These are phyloP conservation scores for Perdita meconis DNA, from an alignment of 2,888 invertebrate genomes.

Conservation along the genomic window DNA sequence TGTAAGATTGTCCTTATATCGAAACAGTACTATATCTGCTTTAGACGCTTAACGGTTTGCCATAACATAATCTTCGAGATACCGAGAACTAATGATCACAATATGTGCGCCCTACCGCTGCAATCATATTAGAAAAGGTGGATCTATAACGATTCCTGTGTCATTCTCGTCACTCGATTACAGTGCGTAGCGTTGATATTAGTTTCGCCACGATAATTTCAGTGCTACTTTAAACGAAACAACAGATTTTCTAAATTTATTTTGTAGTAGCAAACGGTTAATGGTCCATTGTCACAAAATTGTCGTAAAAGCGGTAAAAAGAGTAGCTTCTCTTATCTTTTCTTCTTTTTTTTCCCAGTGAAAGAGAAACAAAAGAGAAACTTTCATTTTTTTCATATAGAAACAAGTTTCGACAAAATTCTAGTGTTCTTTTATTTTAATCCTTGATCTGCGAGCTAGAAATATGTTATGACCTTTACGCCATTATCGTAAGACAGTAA, in stretches of 20 bases:
- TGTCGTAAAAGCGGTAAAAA: conserved; percentile 26
- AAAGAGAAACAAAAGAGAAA: conserved; percentile 14
- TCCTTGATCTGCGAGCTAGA: neutral
- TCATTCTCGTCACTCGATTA: no score
- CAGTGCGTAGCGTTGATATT: conserved; percentile 18
- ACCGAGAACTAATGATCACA: no score
- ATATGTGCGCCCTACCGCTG: no score
- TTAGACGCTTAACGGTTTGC: no score
- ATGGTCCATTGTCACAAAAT: conserved; percentile 35
- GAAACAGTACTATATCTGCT: no score
- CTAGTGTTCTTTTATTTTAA: neutral
- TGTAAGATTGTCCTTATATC: no score
- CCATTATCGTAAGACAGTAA: neutral
- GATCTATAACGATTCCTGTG: no score
- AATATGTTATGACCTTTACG: neutral
- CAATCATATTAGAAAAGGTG: no score
- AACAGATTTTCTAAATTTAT: neutral
- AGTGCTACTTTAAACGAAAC: conserved; percentile 11
- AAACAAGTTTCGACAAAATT: neutral
- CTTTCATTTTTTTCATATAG: neutral
- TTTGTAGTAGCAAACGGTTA: conserved; percentile 5
- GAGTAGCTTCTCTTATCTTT: neutral
- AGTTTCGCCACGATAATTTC: conserved; percentile 23
- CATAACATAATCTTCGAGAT: no score
- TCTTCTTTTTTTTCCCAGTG: neutral